A percentile compares a stretch with the other conserved stretches of the same genome.
These are phyloP conservation scores for Acronicta alni DNA, from an alignment of 2,888 invertebrate genomes.

Conservation along the genomic window DNA sequence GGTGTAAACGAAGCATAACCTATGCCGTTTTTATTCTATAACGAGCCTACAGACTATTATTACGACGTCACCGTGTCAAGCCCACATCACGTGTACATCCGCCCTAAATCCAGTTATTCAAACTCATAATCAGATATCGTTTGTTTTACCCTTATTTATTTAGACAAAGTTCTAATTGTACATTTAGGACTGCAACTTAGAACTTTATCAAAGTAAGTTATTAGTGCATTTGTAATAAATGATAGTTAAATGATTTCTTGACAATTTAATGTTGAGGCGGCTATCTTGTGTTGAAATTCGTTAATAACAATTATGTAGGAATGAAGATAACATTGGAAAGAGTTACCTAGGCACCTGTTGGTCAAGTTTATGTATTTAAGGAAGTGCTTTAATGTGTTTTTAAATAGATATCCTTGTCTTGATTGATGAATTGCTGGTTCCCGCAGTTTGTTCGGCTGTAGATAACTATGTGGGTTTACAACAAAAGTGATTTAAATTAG, in stretches of 20 bases:
- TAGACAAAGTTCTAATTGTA: slow-evolving; percentile 69
- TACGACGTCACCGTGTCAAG: slow-evolving; percentile 85
- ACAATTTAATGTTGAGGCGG: slow-evolving; percentile 83
- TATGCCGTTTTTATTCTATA: slow-evolving; percentile 84
- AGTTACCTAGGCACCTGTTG: slow-evolving; percentile 64
- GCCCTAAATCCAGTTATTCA: slow-evolving; percentile 77
- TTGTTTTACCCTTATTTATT: slow-evolving; percentile 66
- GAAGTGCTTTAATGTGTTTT: slow-evolving; percentile 79
- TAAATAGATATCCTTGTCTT: slow-evolving; percentile 85
- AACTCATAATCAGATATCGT: slow-evolving; percentile 78
- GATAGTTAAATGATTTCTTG: slow-evolving; percentile 80
- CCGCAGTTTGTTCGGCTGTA: slow-evolving; percentile 70
- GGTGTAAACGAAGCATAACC: slow-evolving; percentile 81
- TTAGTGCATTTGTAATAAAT: slow-evolving; percentile 76
- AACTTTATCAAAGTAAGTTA: slow-evolving; percentile 62
- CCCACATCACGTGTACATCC: slow-evolving; percentile 85
- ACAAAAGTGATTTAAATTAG: slow-evolving; percentile 78
- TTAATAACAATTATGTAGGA: slow-evolving; percentile 79
- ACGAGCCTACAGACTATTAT: slow-evolving; percentile 85
- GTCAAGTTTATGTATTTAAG: slow-evolving; percentile 69
- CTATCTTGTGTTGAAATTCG: slow-evolving; percentile 72
- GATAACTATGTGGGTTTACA: slow-evolving; percentile 70
- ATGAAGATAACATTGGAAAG: slow-evolving; percentile 67
- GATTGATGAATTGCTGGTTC: slow-evolving; percentile 83
- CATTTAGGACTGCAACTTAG: slow-evolving; percentile 45